These are phyloP conservation scores for Laothoe populi DNA, from an alignment of 2,888 invertebrate species.

Conservation along the genomic window DNA sequence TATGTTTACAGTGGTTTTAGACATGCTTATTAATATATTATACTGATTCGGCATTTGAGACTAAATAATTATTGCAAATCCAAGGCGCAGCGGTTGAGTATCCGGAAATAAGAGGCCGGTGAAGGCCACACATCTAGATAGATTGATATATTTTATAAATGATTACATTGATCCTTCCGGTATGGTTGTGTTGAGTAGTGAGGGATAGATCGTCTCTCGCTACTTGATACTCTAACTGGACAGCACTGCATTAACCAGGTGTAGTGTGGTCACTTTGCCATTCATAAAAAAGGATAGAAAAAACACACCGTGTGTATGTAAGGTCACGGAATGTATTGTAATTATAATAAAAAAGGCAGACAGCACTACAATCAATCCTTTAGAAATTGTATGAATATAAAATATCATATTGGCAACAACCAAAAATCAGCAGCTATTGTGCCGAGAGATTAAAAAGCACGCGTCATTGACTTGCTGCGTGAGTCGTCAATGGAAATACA, in stretches of 20 bases:
- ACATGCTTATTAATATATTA: background rate
- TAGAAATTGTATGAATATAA: background rate
- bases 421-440: conserved; percentile 7
- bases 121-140: too few relatives aligned
- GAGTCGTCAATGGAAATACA: background rate
- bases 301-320: too few relatives aligned
- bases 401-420: background rate
- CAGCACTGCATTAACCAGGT: too few relatives aligned
- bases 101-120: too few relatives aligned
- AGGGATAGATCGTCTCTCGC: too few relatives aligned
- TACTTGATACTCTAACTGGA: too few relatives aligned
- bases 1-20: background rate
- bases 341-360: background rate
- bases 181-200: too few relatives aligned
- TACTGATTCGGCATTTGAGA: background rate
- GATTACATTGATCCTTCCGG: too few relatives aligned
- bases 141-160: too few relatives aligned
- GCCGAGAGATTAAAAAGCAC: conserved; percentile 1
- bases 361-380: background rate
- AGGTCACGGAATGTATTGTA: background rate
- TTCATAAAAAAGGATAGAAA: background rate
- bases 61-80: too few relatives aligned
- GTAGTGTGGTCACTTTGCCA: too few relatives aligned
- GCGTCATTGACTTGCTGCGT: background rate
- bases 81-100: too few relatives aligned